phyloP scores from a whole-genome alignment of 2,113 vertebrate genomes.

The Scophthalmus maximus region DNA sequence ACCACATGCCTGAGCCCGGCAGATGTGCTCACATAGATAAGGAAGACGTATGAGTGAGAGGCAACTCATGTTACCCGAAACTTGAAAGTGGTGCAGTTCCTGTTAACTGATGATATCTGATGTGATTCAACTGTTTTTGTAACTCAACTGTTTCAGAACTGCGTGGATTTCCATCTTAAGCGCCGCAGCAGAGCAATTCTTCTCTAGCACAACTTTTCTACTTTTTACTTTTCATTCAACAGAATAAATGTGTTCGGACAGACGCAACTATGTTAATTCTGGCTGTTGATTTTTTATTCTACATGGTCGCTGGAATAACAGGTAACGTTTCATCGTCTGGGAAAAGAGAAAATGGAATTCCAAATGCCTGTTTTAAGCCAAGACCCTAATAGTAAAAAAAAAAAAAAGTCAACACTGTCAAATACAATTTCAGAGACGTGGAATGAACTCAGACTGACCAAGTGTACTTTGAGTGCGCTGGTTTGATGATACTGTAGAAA shows the following conservation, averaged over 20 bases:
- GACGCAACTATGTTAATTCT: constrained; percentile 6
- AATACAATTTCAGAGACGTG: constrained; percentile 50
- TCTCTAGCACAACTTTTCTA: not conserved
- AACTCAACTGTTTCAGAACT: not conserved
- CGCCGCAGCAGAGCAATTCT: not conserved
- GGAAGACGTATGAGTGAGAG: constrained; percentile 15
- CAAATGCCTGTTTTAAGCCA: constrained; percentile 49
- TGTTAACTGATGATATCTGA: constrained; percentile 22
- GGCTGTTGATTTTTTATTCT: constrained; percentile 34
- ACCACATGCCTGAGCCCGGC: constrained; percentile 3
- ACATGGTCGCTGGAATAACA: constrained; percentile 10
- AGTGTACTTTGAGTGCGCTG: constrained; percentile 31
- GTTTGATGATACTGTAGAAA: constrained; percentile 43
- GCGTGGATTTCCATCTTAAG: not conserved
- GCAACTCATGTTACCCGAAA: constrained; percentile 39
- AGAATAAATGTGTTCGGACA: constrained; percentile 39
- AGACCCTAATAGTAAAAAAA: constrained; percentile 41
- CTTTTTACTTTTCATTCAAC: constrained; percentile 7
- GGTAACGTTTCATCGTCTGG: constrained; percentile 17
- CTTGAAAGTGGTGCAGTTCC: not conserved
- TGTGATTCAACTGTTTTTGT: constrained; percentile 25
- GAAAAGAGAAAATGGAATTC: constrained; percentile 37
- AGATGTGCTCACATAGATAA: constrained; percentile 28
- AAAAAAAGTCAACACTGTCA: constrained; percentile 57
- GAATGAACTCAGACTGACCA: constrained; percentile 60